Conservation (phyloP, 2,113 vertebrate genomes). For the Microcebus jonahi region DNA sequence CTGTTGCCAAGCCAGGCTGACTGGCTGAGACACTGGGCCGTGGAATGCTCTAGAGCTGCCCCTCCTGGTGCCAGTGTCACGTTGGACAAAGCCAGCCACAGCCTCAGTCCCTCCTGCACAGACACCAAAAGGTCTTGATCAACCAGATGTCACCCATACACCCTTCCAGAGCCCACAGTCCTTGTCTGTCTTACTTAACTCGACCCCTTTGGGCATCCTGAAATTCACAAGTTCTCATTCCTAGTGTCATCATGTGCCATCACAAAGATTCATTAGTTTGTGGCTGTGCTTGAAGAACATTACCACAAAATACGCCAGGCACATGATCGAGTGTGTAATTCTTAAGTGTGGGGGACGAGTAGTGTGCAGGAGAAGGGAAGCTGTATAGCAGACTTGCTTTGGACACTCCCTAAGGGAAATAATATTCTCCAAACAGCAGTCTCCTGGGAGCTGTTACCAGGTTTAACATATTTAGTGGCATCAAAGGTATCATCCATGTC, state of each 20-base stretch:
- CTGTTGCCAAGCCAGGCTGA: neutral
- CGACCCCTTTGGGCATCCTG: neutral
- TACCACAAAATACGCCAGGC: neutral
- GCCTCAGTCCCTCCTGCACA: neutral
- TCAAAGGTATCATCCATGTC: neutral
- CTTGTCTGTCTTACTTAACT: neutral
- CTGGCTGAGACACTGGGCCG: too few relatives aligned
- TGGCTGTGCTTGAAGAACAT: neutral
- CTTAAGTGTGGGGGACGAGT: neutral
- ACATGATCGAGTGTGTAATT: neutral
- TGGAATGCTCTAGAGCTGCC: neutral
- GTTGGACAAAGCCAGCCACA: neutral
- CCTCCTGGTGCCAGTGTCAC: neutral
- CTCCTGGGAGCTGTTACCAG: neutral
- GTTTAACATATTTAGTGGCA: neutral
- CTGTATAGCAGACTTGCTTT: neutral
- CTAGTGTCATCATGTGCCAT: neutral
- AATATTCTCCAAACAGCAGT: neutral
- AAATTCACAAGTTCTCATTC: slow-evolving; percentile 25
- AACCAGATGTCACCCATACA: neutral
- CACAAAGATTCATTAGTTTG: neutral
- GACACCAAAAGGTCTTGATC: neutral
- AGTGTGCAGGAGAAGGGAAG: neutral
- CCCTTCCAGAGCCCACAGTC: neutral
- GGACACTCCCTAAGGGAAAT: neutral